Evolutionary conservation across 2,113 vertebrate genomes (phyloP).

Genomic region (Chunga burmeisteri): DNA sequence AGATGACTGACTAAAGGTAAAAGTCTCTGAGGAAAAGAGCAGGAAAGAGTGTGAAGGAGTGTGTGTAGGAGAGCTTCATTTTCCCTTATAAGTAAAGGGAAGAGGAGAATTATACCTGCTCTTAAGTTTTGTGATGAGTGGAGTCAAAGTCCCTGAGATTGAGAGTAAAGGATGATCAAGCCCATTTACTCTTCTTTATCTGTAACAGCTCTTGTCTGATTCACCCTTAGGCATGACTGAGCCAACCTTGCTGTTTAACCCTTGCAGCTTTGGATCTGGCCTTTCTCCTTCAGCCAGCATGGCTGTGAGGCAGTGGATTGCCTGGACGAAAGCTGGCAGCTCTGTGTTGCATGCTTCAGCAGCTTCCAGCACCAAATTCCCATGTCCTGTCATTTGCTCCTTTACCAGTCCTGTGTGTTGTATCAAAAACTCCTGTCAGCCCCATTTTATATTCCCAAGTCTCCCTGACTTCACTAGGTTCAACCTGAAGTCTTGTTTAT

Average conservation of each 20-base stretch:
- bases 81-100: not conserved
- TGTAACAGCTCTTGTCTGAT: not conserved
- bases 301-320: not conserved
- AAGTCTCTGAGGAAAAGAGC: not conserved
- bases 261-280: not conserved
- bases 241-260: not conserved
- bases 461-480: not conserved
- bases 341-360: not conserved
- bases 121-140: not conserved
- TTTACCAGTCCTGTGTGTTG: not conserved
- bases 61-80: not conserved
- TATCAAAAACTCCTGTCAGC: not conserved
- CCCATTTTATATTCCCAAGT: not conserved
- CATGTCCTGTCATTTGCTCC: not conserved
- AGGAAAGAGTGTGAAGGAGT: not conserved
- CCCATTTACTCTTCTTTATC: not conserved
- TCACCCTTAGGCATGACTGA: not conserved
- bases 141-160: not conserved
- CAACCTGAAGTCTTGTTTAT: not conserved
- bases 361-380: not conserved
- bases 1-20: not conserved
- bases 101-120: not conserved
- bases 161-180: not conserved
- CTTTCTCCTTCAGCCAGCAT: not conserved
- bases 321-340: not conserved